These are phyloP conservation scores for Steinernema scapterisci DNA, from an alignment of 2,888 invertebrate genomes.

Conservation along the genomic window DNA sequence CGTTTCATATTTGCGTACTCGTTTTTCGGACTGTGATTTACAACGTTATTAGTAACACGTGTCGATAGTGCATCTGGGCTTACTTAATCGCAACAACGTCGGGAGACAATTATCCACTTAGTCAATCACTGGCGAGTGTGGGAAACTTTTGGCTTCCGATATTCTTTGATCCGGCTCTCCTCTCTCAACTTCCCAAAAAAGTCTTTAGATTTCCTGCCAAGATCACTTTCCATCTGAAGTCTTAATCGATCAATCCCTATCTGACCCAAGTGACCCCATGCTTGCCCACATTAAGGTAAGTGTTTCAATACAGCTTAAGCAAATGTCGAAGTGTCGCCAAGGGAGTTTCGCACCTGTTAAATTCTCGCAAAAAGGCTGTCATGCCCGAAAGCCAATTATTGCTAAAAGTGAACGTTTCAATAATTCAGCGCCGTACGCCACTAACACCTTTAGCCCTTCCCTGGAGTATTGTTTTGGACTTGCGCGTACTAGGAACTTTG, in stretches of 20 bases:
- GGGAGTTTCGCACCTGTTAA: neutral
- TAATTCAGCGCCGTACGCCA: conserved; percentile 7
- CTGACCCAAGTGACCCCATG: too few species aligned
- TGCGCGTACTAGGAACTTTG: neutral
- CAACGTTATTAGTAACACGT: conserved; percentile 7
- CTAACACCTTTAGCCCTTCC: neutral
- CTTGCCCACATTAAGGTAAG: too few species aligned
- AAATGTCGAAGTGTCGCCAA: too few species aligned
- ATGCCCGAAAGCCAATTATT: neutral
- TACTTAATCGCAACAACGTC: conserved; percentile 15
- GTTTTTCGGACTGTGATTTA: conserved; percentile 1
- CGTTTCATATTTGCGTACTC: neutral
- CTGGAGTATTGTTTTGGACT: neutral
- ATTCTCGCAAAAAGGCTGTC: conserved; percentile 5
- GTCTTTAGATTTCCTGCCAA: too few species aligned
- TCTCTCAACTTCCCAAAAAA: too few species aligned
- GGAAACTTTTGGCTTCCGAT: too few species aligned
- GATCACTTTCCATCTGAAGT: too few species aligned
- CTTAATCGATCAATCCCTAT: too few species aligned
- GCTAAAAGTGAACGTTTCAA: conserved; percentile 26
- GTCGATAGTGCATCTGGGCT: neutral
- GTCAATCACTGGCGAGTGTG: neutral
- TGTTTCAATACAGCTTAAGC: too few species aligned
- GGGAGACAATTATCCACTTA: neutral
- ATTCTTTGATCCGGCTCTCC: too few species aligned